Base-by-base conservation (phyloP, 1,140 invertebrate species). In the Bombus breviceps region DNA sequence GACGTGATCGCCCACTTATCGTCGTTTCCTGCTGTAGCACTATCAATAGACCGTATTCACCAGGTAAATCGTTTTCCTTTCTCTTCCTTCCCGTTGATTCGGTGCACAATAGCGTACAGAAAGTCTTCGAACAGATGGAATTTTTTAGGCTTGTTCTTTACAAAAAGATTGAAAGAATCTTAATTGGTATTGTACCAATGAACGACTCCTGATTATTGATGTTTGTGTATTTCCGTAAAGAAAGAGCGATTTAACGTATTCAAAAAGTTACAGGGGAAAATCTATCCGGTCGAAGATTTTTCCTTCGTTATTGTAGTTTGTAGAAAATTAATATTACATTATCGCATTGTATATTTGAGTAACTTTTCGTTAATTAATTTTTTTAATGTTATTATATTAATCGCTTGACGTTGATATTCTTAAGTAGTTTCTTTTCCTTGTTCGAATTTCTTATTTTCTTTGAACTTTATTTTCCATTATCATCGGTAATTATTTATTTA, bases 1-100 rank as follows among this genome's bases (percentile, higher is more conserved):
- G 78, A 43, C 41, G 59, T 75, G 68, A 78, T 78, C 71, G 12
- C 12, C 59, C 22, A 64, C 71, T 74, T 59, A 32, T 59, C 59
- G 10, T 43, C 28, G 1, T 57, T 74, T 15, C 22, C 47, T 6
- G 64, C 28, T 43, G 4, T 28, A 53, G 6, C 6, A 64, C 22
- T 72, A 68, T 64, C 32, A 37, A 84, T 62, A 59, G 71, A 84
- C 1, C n/a, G 15, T 41, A n/a, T 57, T 37, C 39, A 34, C 25
- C 75, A 62, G 66, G 39, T 79, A 72, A 84, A 84, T 47, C 28
- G 4, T 8, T 78, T 80, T 80, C 62, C 32, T 41, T 28, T 9
- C 15, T 62, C 5, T 28, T 47, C 12, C 13, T 25, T 74, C 25
- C 15, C 43, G 9, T 74, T 22, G n/a, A 22, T 53, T 53, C 6